Conservation (phyloP, 2,888 invertebrate species). For the Lycophotia porphyrea region DNA sequence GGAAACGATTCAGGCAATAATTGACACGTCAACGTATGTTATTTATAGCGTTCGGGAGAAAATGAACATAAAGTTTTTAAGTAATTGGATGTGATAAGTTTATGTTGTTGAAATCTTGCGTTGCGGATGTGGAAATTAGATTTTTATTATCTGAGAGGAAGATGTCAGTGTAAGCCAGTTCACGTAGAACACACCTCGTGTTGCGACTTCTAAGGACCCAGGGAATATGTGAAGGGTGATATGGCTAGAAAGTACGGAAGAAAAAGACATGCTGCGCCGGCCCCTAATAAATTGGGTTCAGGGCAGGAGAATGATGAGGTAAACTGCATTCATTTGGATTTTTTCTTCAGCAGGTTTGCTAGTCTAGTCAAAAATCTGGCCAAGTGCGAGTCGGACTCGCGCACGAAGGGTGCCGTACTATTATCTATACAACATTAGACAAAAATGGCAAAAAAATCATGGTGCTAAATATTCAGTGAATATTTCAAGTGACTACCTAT, state of each 20-base stretch:
- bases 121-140: constrained; percentile 77
- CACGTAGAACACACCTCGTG: neutral
- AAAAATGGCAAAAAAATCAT: too few relatives aligned
- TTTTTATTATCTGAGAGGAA: constrained; percentile 72
- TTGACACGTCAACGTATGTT: constrained; percentile 88
- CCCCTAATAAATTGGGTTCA: neutral
- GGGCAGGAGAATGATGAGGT: neutral
- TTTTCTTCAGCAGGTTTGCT: neutral
- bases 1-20: constrained; percentile 85
- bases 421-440: too few relatives aligned
- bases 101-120: constrained; percentile 75
- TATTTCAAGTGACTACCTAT: too few relatives aligned
- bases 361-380: too few relatives aligned
- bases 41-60: constrained; percentile 84
- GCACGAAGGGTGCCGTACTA: too few relatives aligned
- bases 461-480: too few relatives aligned
- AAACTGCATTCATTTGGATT: neutral
- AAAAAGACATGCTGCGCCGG: neutral
- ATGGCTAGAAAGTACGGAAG: neutral
- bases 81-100: constrained; percentile 88
- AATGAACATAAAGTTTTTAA: constrained; percentile 85
- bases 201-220: neutral
- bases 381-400: too few relatives aligned
- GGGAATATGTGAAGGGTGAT: neutral
- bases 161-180: constrained; percentile 14